Evolutionary conservation across 2,797 vertebrate genomes (phyloP), one percentile per base, ranked within the genome.

Genomic region (Alosa sapidissima): DNA sequence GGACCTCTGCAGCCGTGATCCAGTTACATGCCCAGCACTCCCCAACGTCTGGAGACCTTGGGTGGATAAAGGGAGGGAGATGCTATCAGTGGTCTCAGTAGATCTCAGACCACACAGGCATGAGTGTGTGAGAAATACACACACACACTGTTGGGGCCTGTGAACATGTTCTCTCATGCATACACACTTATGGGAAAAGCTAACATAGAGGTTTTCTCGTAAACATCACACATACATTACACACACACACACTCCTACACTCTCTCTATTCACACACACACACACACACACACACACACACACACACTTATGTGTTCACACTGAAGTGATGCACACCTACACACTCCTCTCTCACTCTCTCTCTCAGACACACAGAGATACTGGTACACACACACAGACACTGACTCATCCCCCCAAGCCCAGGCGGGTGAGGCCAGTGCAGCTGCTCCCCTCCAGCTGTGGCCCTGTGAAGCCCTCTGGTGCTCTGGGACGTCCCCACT

Each of bases 371-470:
- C 65, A 68, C 65, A 36, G 24, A 68, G 8, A 33, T 14, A 36
- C 28, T 11, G 24, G 28, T 13, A 68, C 24, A 68, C 68, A 16
- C 68, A 75, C 36, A 9, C 41, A 45, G 14, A 47, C 36, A 21
- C 36, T 21, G 1, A 36, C 68, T 41, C 68, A 36, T 11, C 62
- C 3, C 33, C 13, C 36, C 68, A 21, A 36, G 4, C 68, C 33
- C 68, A 78, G 16, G 16, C 41, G 36, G 41, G 72, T 47, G 72
- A 78, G 72, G 16, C 72, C 72, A 21, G 41, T 89, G 91, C 93
- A 94, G 93, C 93, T 94, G 93, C 89, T 87, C 84, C 84, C 88
- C n/a, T 91, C 92, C 92, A 93, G 92, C 89, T 92, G 93, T 87
- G 91, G 87, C 21, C 81, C 48, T 13, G 36, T 68, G 52, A 81